Percentiles rank a stretch among this genome's conserved stretches.
phyloP scores from a whole-genome alignment of 2,888 invertebrate species.

The Leptinotarsa haldemani region DNA sequence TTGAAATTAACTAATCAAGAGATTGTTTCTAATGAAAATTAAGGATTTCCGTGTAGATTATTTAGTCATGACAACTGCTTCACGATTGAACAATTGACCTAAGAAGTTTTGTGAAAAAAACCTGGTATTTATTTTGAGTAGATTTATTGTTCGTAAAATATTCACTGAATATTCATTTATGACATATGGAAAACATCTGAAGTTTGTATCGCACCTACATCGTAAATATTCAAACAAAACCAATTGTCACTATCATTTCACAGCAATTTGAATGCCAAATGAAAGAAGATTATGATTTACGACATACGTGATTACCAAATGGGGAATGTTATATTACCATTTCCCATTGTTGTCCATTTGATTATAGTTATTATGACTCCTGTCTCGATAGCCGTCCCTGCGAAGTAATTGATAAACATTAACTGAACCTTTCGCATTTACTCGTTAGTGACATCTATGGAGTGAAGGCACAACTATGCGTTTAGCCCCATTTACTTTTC shows the following conservation, averaged over 20 bases:
- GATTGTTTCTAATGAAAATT: no score
- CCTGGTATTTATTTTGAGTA: neutral
- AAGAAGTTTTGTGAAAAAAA: no score
- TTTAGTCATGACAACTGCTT: no score
- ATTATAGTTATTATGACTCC: neutral
- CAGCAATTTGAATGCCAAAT: neutral
- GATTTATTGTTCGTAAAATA: neutral
- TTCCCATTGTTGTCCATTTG: neutral
- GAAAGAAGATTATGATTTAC: neutral
- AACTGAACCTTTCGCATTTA: neutral
- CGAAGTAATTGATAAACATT: neutral
- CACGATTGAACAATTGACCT: no score
- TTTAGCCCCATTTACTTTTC: neutral
- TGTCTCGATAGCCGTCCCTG: neutral
- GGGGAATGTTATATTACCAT: neutral
- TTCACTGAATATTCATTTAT: neutral
- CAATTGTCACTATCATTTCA: neutral
- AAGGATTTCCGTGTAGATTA: no score
- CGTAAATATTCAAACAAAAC: constrained; percentile 3
- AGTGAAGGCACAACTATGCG: neutral
- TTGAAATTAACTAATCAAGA: no score
- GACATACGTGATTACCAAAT: neutral
- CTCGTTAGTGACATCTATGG: neutral
- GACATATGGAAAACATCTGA: neutral
- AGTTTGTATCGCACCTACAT: neutral